Conservation (phyloP, 2,797 vertebrate species). For the Pseudocheirus occidentalis region DNA sequence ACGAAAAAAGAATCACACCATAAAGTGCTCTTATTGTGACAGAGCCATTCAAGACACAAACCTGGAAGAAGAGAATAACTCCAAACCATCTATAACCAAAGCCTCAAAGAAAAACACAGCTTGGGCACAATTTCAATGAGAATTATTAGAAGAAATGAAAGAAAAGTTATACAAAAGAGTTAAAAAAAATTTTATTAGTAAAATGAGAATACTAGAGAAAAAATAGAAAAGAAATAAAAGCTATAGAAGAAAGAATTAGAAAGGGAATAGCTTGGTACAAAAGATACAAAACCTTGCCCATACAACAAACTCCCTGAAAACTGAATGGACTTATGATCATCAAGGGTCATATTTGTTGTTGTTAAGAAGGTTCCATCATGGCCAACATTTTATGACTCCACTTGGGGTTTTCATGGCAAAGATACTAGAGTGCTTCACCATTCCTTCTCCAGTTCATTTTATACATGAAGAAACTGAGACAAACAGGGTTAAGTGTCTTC, state of each 20-base stretch:
- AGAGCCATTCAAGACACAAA: background rate
- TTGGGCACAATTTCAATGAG: background rate
- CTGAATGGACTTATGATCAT: no score
- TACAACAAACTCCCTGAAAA: background rate
- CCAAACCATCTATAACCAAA: background rate
- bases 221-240: no score
- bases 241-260: no score
- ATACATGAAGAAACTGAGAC: no score
- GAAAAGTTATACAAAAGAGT: background rate
- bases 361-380: no score
- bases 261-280: background rate
- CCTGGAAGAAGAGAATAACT: background rate
- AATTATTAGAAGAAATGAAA: background rate
- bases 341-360: no score
- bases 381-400: no score
- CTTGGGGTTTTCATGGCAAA: no score
- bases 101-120: background rate
- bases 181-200: no score
- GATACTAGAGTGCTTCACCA: no score
- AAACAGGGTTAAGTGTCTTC: no score
- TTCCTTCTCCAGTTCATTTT: no score
- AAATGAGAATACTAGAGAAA: background rate
- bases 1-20: background rate
- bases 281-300: background rate
- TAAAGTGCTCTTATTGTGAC: background rate